A percentile compares a stretch with the other conserved stretches of the same genome.
phyloP scores from a whole-genome alignment of 2,888 invertebrate species.

The Coenonympha arcania region DNA sequence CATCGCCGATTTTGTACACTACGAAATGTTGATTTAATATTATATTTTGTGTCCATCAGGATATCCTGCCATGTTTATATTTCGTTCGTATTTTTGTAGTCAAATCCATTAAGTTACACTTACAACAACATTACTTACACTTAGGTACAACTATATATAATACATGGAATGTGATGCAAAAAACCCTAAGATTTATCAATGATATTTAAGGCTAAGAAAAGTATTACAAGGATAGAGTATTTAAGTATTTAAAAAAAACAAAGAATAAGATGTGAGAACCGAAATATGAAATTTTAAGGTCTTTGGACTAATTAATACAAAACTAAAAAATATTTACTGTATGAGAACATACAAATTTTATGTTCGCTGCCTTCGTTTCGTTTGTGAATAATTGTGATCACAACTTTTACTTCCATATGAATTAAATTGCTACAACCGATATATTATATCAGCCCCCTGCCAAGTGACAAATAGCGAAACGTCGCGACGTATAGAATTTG shows the following conservation, averaged over 20 bases:
- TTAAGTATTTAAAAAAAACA: slow-evolving; percentile 11
- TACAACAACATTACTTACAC: too few species aligned
- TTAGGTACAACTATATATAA: too few species aligned
- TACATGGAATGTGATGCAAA: slow-evolving; percentile 23
- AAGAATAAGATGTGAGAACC: slow-evolving; percentile 15
- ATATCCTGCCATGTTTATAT: too few species aligned
- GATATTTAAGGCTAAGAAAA: too few species aligned
- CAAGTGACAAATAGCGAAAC: too few species aligned
- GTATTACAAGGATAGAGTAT: background rate
- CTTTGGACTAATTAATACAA: slow-evolving; percentile 36
- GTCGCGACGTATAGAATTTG: too few species aligned
- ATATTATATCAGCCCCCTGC: too few species aligned
- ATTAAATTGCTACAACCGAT: slow-evolving; percentile 46
- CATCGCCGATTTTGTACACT: too few species aligned
- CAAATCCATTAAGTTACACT: slow-evolving; percentile 1
- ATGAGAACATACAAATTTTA: slow-evolving; percentile 13
- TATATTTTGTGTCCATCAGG: too few species aligned
- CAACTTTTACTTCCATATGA: background rate
- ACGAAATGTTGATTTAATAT: too few species aligned
- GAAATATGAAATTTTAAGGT: slow-evolving; percentile 26
- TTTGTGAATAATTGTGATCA: background rate
- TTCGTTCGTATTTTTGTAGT: too few species aligned
- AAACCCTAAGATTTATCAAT: background rate
- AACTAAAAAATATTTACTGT: slow-evolving; percentile 17
- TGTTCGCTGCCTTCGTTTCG: background rate